Base-by-base conservation (phyloP, 2,888 invertebrate genomes). In the Pterobdella sp. region DNA sequence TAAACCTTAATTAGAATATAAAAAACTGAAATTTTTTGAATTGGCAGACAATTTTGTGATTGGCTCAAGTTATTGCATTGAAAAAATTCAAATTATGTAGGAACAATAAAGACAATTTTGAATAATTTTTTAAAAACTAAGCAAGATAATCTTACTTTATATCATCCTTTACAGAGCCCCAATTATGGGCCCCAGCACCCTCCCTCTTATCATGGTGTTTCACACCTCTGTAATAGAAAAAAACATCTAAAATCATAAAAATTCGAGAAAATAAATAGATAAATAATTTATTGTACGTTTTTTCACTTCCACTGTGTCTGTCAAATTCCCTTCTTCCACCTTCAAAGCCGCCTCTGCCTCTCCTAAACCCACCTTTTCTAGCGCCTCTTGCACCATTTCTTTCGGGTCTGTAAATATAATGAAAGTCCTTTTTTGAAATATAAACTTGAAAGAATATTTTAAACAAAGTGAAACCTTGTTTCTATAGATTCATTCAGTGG, bases 181-280 rank as follows among this genome's bases (percentile, higher is more conserved):
- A 95, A 87, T 95, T 95, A 85, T 93, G 92, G 78, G 93, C 90
- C 78, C 94, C 95, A 84, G 89, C 91, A 79, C 94, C 94, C 81
- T 94, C 94, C 78, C 92, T 90, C 86, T 95, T 95, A 84, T 94
- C 94, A 79, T 93, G 88, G 77, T 93, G 88, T 85, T 94, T 94
- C 77, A 95, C 90, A 81, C 94, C 94, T 82, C 83, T 83, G 79
- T 77, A 60, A 31, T 56, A 22, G 14, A 35, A 10, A 67, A 32
- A 14, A 26, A 26, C 7, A 63, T 29, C 64, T 63, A 29, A 10
- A 18, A n/a, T 10, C 7, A 26, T 18, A 26, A 7, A 7, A 63
- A 18, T n/a, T 26, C 26, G 7, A 63, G 31, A n/a, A 63, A 29
- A 63, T 10, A n/a, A 29, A 7, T n/a, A 63, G 64, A 63, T n/a